Evolutionary conservation across 2,113 vertebrate species (phyloP).

Genomic region (Psephotus haematonotus): DNA sequence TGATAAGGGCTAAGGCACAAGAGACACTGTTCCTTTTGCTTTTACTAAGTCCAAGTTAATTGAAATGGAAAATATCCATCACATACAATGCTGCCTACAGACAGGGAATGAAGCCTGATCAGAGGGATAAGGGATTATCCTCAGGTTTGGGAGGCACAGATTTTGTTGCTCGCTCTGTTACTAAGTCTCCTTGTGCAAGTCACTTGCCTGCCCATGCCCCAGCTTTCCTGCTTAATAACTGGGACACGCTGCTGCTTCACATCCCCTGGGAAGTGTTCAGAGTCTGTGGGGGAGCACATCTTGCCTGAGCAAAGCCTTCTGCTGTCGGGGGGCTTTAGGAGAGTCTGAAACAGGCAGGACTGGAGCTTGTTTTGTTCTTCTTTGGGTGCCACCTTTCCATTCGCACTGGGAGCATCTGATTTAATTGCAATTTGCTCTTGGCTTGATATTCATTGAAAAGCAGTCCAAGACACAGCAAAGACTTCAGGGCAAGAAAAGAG

Average conservation of each 20-base stretch:
- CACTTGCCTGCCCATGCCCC: background rate
- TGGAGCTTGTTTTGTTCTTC: background rate
- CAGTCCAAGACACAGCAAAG: background rate
- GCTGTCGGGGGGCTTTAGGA: background rate
- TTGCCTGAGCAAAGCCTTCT: background rate
- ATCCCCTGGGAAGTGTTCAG: background rate
- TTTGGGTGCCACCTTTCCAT: background rate
- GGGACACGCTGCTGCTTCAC: rapidly evolving
- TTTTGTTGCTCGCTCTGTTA: background rate
- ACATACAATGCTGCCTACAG: background rate
- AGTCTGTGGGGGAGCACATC: rapidly evolving
- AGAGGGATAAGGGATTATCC: background rate
- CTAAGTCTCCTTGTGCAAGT: background rate
- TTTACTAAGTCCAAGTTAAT: background rate
- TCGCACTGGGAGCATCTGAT: background rate
- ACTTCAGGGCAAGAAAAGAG: background rate
- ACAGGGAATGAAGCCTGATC: background rate
- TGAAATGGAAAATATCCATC: background rate
- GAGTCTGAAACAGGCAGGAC: background rate
- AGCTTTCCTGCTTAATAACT: background rate
- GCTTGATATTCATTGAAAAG: background rate
- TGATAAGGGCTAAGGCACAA: background rate
- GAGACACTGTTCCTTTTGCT: background rate
- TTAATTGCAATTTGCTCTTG: background rate
- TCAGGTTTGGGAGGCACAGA: background rate